These are phyloP conservation scores for Moxostoma hubbsi DNA, from an alignment of 2,797 vertebrate species.

Conservation along the genomic window DNA sequence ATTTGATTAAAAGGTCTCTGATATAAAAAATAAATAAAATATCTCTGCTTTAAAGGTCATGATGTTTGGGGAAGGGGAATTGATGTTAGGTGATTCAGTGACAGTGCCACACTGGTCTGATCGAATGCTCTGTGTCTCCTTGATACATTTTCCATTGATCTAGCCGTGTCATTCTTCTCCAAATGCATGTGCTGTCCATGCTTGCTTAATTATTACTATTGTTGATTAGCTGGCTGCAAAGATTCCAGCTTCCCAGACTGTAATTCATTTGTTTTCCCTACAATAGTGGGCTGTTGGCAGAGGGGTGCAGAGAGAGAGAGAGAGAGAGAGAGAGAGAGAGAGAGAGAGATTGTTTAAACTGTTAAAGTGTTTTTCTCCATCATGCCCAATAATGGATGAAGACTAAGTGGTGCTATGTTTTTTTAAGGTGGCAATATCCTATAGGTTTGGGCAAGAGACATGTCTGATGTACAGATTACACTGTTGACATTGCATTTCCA, in stretches of 20 bases:
- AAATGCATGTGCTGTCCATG: constrained; percentile 13
- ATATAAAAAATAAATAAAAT: constrained; percentile 47
- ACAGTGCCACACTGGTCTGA: background rate
- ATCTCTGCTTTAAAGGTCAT: constrained; percentile 52
- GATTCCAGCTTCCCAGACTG: constrained; percentile 55
- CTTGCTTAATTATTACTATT: constrained; percentile 61
- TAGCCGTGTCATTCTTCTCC: constrained; percentile 2
- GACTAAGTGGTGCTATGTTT: constrained; percentile 43
- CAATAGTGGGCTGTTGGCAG: constrained; percentile 41
- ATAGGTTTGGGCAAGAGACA: constrained; percentile 3
- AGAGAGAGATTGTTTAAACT: constrained; percentile 72
- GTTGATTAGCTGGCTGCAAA: constrained; percentile 62
- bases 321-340: constrained; percentile 59
- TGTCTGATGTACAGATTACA: background rate
- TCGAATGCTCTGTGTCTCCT: background rate
- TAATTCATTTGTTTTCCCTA: constrained; percentile 61
- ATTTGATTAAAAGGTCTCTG: constrained; percentile 53
- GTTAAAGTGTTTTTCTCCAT: constrained; percentile 57
- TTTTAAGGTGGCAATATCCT: background rate
- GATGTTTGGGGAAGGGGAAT: constrained; percentile 29
- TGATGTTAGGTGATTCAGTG: constrained; percentile 3
- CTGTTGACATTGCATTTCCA: too few relatives aligned
- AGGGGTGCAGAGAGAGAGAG: constrained; percentile 15
- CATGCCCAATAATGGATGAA: constrained; percentile 58
- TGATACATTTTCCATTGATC: constrained; percentile 29